Percentiles rank a stretch among this genome's conserved stretches.
phyloP scores from a whole-genome alignment of 2,113 vertebrate species.

The Prionailurus viverrinus region DNA sequence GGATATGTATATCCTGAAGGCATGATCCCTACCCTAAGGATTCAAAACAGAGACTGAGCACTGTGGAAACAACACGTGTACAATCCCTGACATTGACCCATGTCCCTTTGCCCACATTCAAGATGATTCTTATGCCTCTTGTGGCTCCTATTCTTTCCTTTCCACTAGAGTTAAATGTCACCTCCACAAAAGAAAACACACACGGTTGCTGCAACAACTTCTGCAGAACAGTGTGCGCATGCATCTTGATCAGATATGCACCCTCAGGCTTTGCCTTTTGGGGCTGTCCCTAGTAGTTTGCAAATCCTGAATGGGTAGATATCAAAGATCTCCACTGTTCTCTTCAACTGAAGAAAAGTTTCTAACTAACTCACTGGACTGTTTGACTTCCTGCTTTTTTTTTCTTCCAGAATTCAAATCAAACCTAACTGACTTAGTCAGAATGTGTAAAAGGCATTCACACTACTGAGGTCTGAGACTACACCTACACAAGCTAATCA shows the following conservation, averaged over 20 bases:
- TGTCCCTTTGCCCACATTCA: neutral
- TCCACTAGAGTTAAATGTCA: neutral
- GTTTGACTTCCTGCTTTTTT: slow-evolving; percentile 72
- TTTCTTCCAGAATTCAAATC: slow-evolving; percentile 74
- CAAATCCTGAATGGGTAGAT: slow-evolving; percentile 67
- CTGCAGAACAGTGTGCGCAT: neutral
- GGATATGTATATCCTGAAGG: neutral
- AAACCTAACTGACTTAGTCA: slow-evolving; percentile 57
- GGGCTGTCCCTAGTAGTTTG: slow-evolving; percentile 72
- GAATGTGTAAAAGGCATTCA: neutral
- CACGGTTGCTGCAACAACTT: neutral
- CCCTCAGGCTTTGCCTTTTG: neutral
- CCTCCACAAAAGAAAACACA: neutral
- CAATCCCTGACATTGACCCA: neutral
- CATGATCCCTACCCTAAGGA: neutral
- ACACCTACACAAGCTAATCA: neutral
- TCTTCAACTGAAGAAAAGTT: slow-evolving; percentile 68
- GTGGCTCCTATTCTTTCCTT: neutral
- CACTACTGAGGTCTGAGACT: neutral
- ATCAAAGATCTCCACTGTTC: slow-evolving; percentile 74
- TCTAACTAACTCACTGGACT: slow-evolving; percentile 74
- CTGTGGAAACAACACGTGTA: neutral
- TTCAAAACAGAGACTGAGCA: neutral
- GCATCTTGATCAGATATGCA: slow-evolving; percentile 45
- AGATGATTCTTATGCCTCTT: neutral